Percentiles rank a stretch among this genome's conserved stretches.
phyloP scores from a whole-genome alignment of 1,140 invertebrate species.

The Trichonephila inaurata region DNA sequence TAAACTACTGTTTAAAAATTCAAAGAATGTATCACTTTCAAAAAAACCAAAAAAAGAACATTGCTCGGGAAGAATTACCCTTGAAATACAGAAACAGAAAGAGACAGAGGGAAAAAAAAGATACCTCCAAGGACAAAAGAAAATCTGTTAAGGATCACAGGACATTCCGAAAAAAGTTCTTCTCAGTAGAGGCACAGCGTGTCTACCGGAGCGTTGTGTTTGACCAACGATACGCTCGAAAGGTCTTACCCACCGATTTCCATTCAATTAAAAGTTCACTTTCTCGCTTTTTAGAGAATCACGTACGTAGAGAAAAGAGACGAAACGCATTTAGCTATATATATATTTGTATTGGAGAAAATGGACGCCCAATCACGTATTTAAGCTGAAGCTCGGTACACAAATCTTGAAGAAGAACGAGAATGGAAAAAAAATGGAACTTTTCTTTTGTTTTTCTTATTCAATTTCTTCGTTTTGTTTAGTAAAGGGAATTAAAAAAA shows the following conservation, averaged over 20 bases:
- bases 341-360: constrained; percentile 59
- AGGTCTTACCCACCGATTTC: constrained; percentile 56
- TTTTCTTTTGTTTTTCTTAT: background rate
- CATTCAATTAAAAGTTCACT: constrained; percentile 73
- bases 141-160: constrained; percentile 36
- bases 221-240: constrained; percentile 55
- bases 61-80: background rate
- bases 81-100: background rate
- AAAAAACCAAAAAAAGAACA: background rate
- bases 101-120: background rate
- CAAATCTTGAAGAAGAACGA: background rate
- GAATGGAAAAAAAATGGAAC: background rate
- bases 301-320: constrained; percentile 39
- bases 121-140: constrained; percentile 31
- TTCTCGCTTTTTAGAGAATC: constrained; percentile 65
- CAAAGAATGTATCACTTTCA: constrained; percentile 32
- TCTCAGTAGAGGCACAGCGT: background rate
- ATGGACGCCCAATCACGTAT: constrained; percentile 37
- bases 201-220: constrained; percentile 51
- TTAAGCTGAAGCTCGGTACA: background rate
- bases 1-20: constrained; percentile 7
- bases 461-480: background rate
- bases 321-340: constrained; percentile 56
- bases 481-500: background rate
- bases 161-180: constrained; percentile 23